These are phyloP conservation scores for Portevinia maculata DNA, from an alignment of 2,888 invertebrate species.

Conservation along the genomic window DNA sequence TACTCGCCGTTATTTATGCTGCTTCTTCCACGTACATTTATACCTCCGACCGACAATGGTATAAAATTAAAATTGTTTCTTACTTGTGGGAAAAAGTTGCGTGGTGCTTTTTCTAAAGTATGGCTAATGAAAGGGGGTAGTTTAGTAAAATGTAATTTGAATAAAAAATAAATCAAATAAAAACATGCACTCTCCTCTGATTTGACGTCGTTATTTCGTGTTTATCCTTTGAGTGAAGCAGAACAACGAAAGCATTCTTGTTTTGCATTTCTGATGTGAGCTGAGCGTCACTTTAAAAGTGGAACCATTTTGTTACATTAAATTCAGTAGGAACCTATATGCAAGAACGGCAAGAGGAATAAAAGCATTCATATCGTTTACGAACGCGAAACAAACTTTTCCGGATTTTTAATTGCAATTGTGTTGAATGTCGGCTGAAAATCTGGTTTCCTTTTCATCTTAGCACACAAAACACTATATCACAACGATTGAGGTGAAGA, in stretches of 20 bases:
- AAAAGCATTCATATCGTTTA: slow-evolving; percentile 36
- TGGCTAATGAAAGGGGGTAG: slow-evolving; percentile 24
- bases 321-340: slow-evolving; percentile 29
- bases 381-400: slow-evolving; percentile 47
- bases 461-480: slow-evolving; percentile 1
- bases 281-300: slow-evolving; percentile 39
- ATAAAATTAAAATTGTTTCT: background rate
- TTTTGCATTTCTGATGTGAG: slow-evolving; percentile 54
- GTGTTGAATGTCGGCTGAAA: slow-evolving; percentile 32
- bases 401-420: slow-evolving; percentile 62
- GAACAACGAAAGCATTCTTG: slow-evolving; percentile 43
- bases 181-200: slow-evolving; percentile 47
- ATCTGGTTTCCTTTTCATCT: slow-evolving; percentile 15
- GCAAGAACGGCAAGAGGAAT: background rate
- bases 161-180: slow-evolving; percentile 48
- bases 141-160: slow-evolving; percentile 46
- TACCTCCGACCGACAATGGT: background rate
- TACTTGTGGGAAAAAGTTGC: background rate
- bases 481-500: slow-evolving; percentile 9
- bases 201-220: slow-evolving; percentile 50
- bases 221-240: slow-evolving; percentile 38
- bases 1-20: too few relatives aligned
- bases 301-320: slow-evolving; percentile 48
- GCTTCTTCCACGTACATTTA: background rate
- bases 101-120: slow-evolving; percentile 2